A percentile compares a stretch with the other conserved stretches of the same genome.
phyloP scores from a whole-genome alignment of 2,797 vertebrate species.

The Alexandromys oeconomus region DNA sequence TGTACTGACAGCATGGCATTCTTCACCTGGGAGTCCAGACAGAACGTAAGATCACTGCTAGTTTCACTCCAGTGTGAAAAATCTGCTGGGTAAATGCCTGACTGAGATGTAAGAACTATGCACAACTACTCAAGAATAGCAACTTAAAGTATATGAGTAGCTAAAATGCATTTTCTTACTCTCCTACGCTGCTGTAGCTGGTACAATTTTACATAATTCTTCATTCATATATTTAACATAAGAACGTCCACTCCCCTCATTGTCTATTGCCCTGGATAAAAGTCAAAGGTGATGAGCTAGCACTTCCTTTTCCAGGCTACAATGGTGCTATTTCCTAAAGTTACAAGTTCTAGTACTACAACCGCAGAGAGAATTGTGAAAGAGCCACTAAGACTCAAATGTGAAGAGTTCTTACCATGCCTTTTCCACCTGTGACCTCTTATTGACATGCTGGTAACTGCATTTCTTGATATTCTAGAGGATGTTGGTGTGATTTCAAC shows the following conservation, averaged over 20 bases:
- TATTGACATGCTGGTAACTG: constrained; percentile 98
- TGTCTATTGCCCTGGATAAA: constrained; percentile 5
- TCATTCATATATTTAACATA: constrained; percentile 25
- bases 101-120: constrained; percentile 27
- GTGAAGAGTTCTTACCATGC: constrained; percentile 92
- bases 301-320: constrained; percentile 17
- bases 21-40: constrained; percentile 3
- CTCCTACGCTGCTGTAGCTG: constrained; percentile 4
- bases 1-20: background rate
- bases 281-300: background rate
- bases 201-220: constrained; percentile 50
- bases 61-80: background rate
- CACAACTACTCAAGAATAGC: constrained; percentile 33
- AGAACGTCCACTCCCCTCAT: background rate
- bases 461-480: constrained; percentile 98
- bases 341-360: background rate
- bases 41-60: constrained; percentile 49
- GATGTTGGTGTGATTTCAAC: constrained; percentile 98
- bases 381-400: background rate
- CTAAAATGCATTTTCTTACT: constrained; percentile 32
- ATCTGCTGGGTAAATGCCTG: background rate
- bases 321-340: constrained; percentile 14
- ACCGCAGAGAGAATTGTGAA: background rate
- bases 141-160: constrained; percentile 54
- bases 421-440: constrained; percentile 99